Base-by-base conservation (phyloP, 1,140 invertebrate genomes). In the Melitaea cinxia region DNA sequence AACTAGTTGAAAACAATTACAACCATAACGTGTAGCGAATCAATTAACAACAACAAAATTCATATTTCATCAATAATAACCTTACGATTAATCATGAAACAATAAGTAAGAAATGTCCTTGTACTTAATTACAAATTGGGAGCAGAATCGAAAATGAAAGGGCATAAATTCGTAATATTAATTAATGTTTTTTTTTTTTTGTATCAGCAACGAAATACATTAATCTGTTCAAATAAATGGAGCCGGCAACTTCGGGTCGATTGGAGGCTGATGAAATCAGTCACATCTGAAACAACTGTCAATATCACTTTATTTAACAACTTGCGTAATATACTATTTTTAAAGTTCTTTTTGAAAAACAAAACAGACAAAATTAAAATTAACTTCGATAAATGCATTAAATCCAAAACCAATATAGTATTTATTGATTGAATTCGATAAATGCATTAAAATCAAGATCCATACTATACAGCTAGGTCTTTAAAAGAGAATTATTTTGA, bases 201-300 rank as follows among this genome's bases (percentile, higher is more conserved):
- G 42, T 39, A 47, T 30, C 15, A 28, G 14, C 56, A 12, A 45
- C 42, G 45, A 53, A 59, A 58, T 65, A 45, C 39, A 53, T 62
- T 66, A 72, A 72, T 72, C 61, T 60, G 64, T 59, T 33, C 39
- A 72, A 72, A 70, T 67, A 75, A 72, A 72, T 61, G 72, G 39
- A n/a, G 67, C 53, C 73, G 57, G 5, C 47, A 21, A 39, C 19
- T 39, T 58, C 39, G 52, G 60, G 74, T 77, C 73, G 73, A 77
- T 77, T 77, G 74, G 55, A 76, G 70, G 68, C 39, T 68, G 60
- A 68, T 72, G 70, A 72, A 69, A 65, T 72, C 62, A 63, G 57
- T 58, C 59, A 62, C 60, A 19, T 9, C 35, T 7, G 10, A 0
- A 24, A 12, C 30, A 19, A 24, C 21, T 21, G 49, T 23, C 49